phyloP scores from a whole-genome alignment of 2,113 vertebrate genomes.

The Zingel zingel region DNA sequence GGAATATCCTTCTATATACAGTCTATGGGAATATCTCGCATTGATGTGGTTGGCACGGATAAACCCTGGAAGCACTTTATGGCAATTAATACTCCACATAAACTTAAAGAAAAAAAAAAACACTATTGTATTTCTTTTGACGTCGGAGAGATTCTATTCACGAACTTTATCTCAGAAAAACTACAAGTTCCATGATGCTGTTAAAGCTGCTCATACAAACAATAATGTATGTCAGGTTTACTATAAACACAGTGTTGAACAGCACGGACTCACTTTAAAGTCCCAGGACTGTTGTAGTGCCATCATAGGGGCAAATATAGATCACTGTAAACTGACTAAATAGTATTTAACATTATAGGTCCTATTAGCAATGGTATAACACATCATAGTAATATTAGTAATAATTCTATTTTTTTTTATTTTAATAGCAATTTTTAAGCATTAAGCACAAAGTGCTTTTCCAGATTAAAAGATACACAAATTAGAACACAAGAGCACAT shows the following conservation, averaged over 20 bases:
- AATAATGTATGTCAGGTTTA: background rate
- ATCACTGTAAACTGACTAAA: background rate
- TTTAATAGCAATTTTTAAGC: no score
- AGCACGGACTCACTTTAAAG: background rate
- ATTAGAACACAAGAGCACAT: no score
- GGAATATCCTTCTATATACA: background rate
- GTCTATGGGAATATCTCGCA: background rate
- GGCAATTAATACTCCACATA: background rate
- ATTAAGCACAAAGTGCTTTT: no score
- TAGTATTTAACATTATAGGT: background rate
- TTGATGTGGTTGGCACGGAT: background rate
- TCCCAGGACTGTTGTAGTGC: background rate
- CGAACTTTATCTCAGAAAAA: background rate
- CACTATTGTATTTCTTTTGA: background rate
- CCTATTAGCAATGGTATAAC: background rate
- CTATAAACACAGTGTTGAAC: background rate
- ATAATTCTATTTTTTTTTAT: no score
- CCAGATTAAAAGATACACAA: no score
- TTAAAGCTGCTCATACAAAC: background rate
- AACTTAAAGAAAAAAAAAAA: background rate
- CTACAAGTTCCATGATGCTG: background rate
- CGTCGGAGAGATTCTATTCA: background rate
- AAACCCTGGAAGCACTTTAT: background rate
- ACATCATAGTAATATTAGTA: background rate
- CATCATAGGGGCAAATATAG: background rate